These are phyloP conservation scores for Myotis yumanensis DNA, from an alignment of 2,113 vertebrate genomes.

Conservation along the genomic window DNA sequence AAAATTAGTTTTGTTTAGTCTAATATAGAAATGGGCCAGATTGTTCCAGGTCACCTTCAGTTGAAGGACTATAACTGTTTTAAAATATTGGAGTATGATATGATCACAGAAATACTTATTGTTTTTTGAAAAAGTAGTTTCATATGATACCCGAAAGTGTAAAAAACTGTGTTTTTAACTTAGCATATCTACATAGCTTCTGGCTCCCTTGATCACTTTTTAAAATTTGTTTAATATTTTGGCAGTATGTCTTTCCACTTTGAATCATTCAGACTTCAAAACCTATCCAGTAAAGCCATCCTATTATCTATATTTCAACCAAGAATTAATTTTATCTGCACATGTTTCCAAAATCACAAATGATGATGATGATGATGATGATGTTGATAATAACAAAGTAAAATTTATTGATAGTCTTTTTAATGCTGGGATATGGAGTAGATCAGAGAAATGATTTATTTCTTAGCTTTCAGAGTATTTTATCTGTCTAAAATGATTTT, in stretches of 20 bases:
- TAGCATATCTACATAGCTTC: background rate
- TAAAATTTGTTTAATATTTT: constrained; percentile 36
- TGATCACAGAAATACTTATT: constrained; percentile 11
- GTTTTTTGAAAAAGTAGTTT: constrained; percentile 21
- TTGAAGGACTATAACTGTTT: constrained; percentile 41
- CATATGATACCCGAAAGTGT: background rate
- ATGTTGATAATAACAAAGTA: background rate
- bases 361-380: background rate
- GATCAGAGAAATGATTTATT: constrained; percentile 17
- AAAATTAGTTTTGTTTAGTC: constrained; percentile 62
- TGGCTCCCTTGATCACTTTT: background rate
- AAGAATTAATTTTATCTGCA: constrained; percentile 43
- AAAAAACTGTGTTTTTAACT: background rate
- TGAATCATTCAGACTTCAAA: constrained; percentile 14
- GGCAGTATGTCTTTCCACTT: background rate
- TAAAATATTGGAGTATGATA: constrained; percentile 3
- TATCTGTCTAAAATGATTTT: constrained; percentile 43
- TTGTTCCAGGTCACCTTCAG: constrained; percentile 47
- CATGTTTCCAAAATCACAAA: background rate
- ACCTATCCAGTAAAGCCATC: background rate
- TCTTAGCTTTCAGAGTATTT: constrained; percentile 32
- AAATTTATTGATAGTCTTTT: background rate
- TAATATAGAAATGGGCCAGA: constrained; percentile 42
- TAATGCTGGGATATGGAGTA: constrained; percentile 3
- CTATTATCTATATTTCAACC: constrained; percentile 18